phyloP scores from a whole-genome alignment of 2,113 vertebrate genomes.

The Bufo gargarizans region DNA sequence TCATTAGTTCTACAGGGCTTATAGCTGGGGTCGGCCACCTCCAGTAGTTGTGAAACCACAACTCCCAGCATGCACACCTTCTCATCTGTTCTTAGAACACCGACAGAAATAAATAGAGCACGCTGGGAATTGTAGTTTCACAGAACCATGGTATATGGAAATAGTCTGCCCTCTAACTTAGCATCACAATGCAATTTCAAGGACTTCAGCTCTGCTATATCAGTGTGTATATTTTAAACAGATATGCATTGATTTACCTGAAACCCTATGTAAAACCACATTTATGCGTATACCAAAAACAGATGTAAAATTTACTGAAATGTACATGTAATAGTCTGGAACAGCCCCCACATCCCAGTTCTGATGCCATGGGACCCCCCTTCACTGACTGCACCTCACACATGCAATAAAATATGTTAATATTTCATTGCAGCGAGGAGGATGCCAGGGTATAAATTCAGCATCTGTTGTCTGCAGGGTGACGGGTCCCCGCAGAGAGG shows the following conservation, averaged over 20 bases:
- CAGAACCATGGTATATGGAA: no score
- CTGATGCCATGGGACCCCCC: constrained; percentile 63
- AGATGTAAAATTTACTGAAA: neutral
- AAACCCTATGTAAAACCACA: neutral
- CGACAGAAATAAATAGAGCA: no score
- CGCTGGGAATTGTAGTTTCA: no score
- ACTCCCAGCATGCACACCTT: no score
- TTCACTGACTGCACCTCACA: constrained; percentile 71
- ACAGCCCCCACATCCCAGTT: constrained; percentile 51
- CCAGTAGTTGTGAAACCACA: no score
- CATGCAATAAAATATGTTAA: constrained; percentile 89
- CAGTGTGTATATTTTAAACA: neutral
- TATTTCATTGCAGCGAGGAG: constrained; percentile 95
- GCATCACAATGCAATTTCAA: neutral
- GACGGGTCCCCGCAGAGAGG: constrained; percentile 82
- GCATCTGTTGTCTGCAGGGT: constrained; percentile 91
- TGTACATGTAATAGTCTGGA: neutral
- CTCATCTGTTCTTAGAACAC: no score
- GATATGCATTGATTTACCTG: no score
- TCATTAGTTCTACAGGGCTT: no score
- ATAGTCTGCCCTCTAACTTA: no score
- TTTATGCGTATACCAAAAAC: neutral
- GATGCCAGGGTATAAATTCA: constrained; percentile 91
- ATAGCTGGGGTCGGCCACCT: no score
- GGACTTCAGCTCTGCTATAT: neutral